A percentile compares a stretch with the other conserved stretches of the same genome.
Conservation (phyloP, 2,888 invertebrate genomes). For the Lycophotia porphyrea region DNA sequence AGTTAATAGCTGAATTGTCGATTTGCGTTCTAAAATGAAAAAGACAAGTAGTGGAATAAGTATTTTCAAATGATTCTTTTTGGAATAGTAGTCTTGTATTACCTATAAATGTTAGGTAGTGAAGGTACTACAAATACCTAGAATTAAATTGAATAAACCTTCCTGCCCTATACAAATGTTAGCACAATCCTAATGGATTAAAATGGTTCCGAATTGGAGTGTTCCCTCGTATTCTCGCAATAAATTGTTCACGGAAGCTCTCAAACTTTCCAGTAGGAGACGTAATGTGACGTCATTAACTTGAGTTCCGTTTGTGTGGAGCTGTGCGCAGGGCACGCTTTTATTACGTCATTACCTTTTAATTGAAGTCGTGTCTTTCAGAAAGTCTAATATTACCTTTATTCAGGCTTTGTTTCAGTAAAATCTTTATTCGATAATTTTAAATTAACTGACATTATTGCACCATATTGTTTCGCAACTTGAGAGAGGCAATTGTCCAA, state of each 20-base stretch:
- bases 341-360: conserved; percentile 39
- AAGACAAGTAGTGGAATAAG: not conserved
- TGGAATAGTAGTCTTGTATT: not conserved
- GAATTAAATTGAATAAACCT: conserved; percentile 19
- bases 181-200: conserved; percentile 31
- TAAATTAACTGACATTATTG: not conserved
- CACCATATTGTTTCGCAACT: not conserved
- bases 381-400: not conserved
- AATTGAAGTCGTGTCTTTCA: conserved; percentile 1
- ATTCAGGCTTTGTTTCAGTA: not conserved
- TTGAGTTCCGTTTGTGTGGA: conserved; percentile 13
- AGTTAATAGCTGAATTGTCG: no score
- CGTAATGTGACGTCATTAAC: conserved; percentile 31
- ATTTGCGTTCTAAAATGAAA: no score
- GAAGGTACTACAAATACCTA: not conserved
- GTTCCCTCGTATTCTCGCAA: conserved; percentile 16
- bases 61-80: not conserved
- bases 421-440: not conserved
- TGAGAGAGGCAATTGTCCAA: not conserved
- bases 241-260: conserved; percentile 41
- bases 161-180: conserved; percentile 21
- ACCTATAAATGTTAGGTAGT: not conserved
- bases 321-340: conserved; percentile 24
- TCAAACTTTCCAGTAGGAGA: conserved; percentile 18
- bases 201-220: conserved; percentile 20